Percentiles rank a stretch among this genome's conserved stretches.
Conservation (phyloP, 2,888 invertebrate species). For the Andricus quercusramuli region DNA sequence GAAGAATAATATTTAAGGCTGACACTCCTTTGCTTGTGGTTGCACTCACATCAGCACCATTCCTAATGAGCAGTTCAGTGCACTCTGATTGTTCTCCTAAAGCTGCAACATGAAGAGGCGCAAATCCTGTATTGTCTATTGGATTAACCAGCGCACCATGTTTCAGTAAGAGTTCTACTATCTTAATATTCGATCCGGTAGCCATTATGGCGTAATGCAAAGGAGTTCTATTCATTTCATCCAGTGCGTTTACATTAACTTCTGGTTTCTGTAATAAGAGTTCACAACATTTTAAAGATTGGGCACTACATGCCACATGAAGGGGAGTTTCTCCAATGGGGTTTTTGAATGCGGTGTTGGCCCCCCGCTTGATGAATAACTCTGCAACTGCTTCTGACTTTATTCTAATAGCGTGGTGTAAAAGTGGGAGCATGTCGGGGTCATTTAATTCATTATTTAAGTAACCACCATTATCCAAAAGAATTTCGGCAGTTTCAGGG, state of each 20-base stretch:
- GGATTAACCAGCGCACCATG: constrained; percentile 73
- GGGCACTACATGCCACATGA: too few relatives aligned
- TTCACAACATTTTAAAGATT: constrained; percentile 65
- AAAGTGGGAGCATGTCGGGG: constrained; percentile 77
- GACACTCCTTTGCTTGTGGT: constrained; percentile 77
- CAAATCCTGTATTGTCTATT: constrained; percentile 76
- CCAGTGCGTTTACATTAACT: constrained; percentile 75
- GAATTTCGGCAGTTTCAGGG: constrained; percentile 73
- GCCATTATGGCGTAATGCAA: constrained; percentile 78
- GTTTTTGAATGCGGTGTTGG: constrained; percentile 75
- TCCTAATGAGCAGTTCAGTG: constrained; percentile 77
- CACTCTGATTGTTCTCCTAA: constrained; percentile 78
- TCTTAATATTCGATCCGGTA: constrained; percentile 66
- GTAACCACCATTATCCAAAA: constrained; percentile 76
- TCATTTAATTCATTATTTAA: constrained; percentile 60
- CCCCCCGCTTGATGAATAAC: constrained; percentile 77
- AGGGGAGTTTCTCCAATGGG: constrained; percentile 75
- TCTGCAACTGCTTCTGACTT: constrained; percentile 72
- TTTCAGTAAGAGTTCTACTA: constrained; percentile 70
- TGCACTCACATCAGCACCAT: constrained; percentile 79
- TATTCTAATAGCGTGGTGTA: constrained; percentile 79
- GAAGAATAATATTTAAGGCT: constrained; percentile 77
- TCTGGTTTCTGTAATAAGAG: constrained; percentile 68
- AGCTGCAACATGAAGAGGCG: constrained; percentile 79
- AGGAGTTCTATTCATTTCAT: constrained; percentile 75